These are phyloP conservation scores for Chlorodrepanis virens DNA, from an alignment of 2,113 vertebrate genomes.

Conservation along the genomic window DNA sequence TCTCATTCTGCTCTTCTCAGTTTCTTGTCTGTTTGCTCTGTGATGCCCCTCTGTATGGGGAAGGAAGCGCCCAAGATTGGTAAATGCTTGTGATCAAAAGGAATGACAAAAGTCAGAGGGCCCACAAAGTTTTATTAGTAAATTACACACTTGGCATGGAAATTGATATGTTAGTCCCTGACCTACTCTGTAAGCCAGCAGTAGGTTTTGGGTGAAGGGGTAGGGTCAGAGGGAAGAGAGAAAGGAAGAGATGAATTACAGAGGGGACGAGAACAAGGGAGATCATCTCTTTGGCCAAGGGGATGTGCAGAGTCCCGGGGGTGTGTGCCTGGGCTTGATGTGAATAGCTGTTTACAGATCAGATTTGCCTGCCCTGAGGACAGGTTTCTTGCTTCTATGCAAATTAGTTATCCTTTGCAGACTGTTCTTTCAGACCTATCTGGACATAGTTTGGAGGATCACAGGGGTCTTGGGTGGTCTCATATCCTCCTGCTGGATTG, in stretches of 20 bases:
- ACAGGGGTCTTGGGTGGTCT: neutral
- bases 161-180: neutral
- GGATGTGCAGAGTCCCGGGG: neutral
- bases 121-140: neutral
- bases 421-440: neutral
- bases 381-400: neutral
- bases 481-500: neutral
- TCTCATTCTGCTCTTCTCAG: neutral
- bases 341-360: neutral
- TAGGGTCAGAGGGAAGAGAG: neutral
- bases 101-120: neutral
- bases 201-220: neutral
- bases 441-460: neutral
- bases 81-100: accelerated
- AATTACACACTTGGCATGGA: neutral
- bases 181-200: neutral
- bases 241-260: neutral
- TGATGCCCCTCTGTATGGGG: neutral
- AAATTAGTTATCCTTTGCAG: neutral
- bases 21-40: neutral
- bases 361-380: neutral
- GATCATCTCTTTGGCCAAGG: no score
- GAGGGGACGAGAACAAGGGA: neutral
- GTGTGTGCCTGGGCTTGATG: neutral
- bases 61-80: neutral